phyloP scores from a whole-genome alignment of 2,113 vertebrate genomes.

The Urocolius indicus region DNA sequence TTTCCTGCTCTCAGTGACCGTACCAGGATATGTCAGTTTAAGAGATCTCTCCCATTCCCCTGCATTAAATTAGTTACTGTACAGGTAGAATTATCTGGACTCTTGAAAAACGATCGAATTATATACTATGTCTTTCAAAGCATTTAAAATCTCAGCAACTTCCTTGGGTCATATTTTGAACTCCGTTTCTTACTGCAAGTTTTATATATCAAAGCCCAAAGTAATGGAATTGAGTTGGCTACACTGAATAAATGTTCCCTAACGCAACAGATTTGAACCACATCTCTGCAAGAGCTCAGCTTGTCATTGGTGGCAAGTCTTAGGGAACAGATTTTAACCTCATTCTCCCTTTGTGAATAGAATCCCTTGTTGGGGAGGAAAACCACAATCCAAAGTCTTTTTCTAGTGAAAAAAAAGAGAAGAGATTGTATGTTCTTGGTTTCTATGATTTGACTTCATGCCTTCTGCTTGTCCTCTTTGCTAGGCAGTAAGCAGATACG shows the following conservation, averaged over 20 bases:
- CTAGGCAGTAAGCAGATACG: background rate
- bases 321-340: background rate
- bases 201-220: background rate
- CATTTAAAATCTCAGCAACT: background rate
- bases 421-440: background rate
- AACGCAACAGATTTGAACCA: background rate
- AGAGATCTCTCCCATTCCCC: background rate
- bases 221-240: background rate
- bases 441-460: constrained; percentile 31
- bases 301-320: background rate
- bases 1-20: background rate
- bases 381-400: background rate
- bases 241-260: background rate
- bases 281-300: background rate
- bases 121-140: background rate
- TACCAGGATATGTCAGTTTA: background rate
- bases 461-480: constrained; percentile 37
- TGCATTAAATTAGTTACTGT: background rate
- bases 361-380: background rate
- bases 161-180: background rate
- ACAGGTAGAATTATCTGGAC: background rate
- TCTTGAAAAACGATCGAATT: background rate
- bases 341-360: background rate
- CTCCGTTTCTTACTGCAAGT: background rate
- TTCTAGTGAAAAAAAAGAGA: background rate